Evolutionary conservation across 2,888 invertebrate species (phyloP), one percentile per base, ranked within the genome.

Genomic region (Leucozona laternaria): DNA sequence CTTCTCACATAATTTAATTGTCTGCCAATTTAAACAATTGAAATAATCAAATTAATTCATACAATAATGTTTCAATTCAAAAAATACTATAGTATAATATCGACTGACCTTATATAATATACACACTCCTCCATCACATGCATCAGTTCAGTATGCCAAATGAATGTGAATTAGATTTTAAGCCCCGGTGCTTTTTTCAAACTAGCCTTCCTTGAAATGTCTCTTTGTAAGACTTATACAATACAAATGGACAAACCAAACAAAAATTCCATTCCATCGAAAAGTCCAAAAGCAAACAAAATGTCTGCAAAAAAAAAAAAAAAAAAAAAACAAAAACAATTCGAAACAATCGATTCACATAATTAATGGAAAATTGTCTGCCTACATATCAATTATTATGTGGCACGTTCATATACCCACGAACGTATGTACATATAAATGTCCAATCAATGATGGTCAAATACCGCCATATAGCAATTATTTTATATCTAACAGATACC

Each of bases 331-430:
- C 53, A n/a, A 5, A 40, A 72, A 15, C 53, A 73, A 66, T 17
- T 43, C 66, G 40, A 85, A 75, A 82, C 86, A 86, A 86, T 82
- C 86, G 86, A 86, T 82, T 82, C 86, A 45, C 82, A 78, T 86
- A 86, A 86, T 86, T 82, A 86, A 86, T 82, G 48, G 78, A 66
- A 62, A 82, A 82, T 82, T 86, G 64, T 48, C 86, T 82, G 73
- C 73, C 78, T 86, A 86, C 82, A 79, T 82, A 78, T 82, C 86
- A 86, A 86, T 82, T 86, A 86, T 78, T 15, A 28, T 68, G 55
- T 68, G 48, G 72, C 77, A 85, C 72, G 80, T 81, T n/a, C n/a
- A 75, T 40, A 6, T 31, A 31, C 6, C 72, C 20, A 48, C 10
- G 20, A 20, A 43, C 13, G n/a, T 10, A n/a, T 28, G 4, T 11